Conservation (phyloP, 2,113 vertebrate genomes). For the Nerophis ophidion region DNA sequence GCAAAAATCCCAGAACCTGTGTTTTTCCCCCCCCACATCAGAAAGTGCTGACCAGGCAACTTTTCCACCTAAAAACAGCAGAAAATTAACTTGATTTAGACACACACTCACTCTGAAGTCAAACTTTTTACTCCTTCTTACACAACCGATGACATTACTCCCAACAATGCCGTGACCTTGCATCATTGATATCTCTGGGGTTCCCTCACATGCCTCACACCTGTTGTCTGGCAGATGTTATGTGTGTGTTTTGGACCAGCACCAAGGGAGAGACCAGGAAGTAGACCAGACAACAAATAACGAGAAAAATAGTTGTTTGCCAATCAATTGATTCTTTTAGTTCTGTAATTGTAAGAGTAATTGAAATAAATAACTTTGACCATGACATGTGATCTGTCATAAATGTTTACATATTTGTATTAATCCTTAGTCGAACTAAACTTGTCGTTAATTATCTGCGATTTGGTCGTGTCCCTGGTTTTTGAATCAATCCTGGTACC, state of each 20-base stretch:
- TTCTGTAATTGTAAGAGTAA: too few relatives aligned
- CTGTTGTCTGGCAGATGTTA: constrained; percentile 19
- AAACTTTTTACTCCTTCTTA: constrained; percentile 1
- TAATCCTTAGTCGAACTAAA: too few relatives aligned
- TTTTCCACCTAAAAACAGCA: constrained; percentile 21
- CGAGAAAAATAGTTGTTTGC: constrained; percentile 11
- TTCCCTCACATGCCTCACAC: constrained; percentile 34
- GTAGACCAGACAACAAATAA: constrained; percentile 46
- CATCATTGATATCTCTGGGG: constrained; percentile 16
- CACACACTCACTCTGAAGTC: constrained; percentile 21
- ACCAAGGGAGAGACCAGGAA: constrained; percentile 40
- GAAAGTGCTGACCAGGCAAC: background rate
- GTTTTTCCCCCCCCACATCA: background rate
- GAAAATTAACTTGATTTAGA: background rate
- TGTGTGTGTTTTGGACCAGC: constrained; percentile 20
- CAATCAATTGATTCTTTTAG: background rate
- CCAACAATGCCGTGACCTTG: constrained; percentile 13
- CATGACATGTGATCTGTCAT: too few relatives aligned
- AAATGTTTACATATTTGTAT: too few relatives aligned
- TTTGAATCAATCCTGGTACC: too few relatives aligned
- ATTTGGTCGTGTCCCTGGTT: too few relatives aligned
- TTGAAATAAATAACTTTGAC: too few relatives aligned
- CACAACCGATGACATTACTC: constrained; percentile 15
- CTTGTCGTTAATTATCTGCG: too few relatives aligned
- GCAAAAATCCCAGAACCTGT: constrained; percentile 39